Percentiles rank a stretch among this genome's conserved stretches.
phyloP scores from a whole-genome alignment of 2,888 invertebrate genomes.

The Dioctria rufipes region DNA sequence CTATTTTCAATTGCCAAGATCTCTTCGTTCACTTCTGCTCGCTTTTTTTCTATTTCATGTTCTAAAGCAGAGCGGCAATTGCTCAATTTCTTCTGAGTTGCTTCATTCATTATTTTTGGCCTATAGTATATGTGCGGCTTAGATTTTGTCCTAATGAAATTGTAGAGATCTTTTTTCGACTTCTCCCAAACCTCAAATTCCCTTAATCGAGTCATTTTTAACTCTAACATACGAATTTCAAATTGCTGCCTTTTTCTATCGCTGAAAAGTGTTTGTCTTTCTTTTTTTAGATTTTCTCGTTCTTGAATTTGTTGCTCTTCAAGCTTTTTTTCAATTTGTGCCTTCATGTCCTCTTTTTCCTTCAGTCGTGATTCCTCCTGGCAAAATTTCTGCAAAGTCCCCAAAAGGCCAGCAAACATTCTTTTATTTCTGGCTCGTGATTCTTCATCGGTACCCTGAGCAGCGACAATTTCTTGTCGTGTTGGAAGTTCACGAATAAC shows the following conservation, averaged over 20 bases:
- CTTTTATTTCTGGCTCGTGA: conserved; percentile 88
- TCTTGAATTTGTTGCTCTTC: conserved; percentile 92
- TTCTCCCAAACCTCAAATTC: conserved; percentile 92
- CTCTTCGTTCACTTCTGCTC: conserved; percentile 77
- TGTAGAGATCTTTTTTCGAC: conserved; percentile 81
- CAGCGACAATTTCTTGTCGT: conserved; percentile 84
- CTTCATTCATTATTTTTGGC: conserved; percentile 84
- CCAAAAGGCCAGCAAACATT: conserved; percentile 96
- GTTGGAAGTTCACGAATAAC: conserved; percentile 91
- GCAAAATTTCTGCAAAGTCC: conserved; percentile 95
- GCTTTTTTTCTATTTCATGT: conserved; percentile 77
- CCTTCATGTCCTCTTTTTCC: conserved; percentile 87
- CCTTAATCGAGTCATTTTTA: conserved; percentile 89
- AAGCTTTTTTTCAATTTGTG: conserved; percentile 88
- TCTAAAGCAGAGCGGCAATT: conserved; percentile 78
- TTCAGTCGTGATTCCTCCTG: conserved; percentile 93
- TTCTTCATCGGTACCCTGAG: conserved; percentile 87
- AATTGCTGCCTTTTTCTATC: conserved; percentile 90
- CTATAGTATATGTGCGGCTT: conserved; percentile 91
- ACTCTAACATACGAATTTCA: conserved; percentile 89
- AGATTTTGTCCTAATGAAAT: conserved; percentile 89
- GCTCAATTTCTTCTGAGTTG: conserved; percentile 78
- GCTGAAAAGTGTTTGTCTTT: conserved; percentile 87
- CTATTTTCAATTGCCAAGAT: conserved; percentile 76
- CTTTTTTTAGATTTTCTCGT: conserved; percentile 86